Conservation (phyloP, 1,140 invertebrate species). For the Polypedilum vanderplanki region DNA sequence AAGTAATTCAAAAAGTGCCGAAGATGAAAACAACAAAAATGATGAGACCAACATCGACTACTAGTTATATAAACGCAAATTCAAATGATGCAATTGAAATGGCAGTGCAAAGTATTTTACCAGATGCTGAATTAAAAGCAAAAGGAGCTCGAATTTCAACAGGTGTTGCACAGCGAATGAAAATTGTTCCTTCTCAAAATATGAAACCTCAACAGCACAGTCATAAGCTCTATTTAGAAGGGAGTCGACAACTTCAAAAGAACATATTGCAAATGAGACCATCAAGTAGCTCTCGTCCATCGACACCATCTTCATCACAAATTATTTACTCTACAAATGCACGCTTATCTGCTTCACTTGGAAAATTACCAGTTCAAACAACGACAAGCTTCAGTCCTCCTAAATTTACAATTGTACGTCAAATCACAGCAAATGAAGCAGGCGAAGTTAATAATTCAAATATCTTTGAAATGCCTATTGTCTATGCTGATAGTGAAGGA, state of each 20-base stretch:
- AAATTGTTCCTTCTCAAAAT: conserved; percentile 1
- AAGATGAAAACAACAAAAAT: conserved; percentile 45
- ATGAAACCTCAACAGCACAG: background rate
- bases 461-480: conserved; percentile 58
- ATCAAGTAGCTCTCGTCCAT: background rate
- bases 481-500: conserved; percentile 56
- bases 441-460: conserved; percentile 43
- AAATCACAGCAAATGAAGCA: conserved; percentile 40
- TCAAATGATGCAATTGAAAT: conserved; percentile 38
- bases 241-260: background rate
- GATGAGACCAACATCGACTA: conserved; percentile 35
- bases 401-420: conserved; percentile 45
- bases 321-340: conserved; percentile 36
- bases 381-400: conserved; percentile 36
- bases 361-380: conserved; percentile 22
- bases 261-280: background rate
- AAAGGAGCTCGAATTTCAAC: background rate
- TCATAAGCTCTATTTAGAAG: too few species aligned
- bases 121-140: background rate
- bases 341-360: conserved; percentile 35
- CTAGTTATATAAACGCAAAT: conserved; percentile 31
- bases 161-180: background rate
- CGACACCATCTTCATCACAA: conserved; percentile 37
- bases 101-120: conserved; percentile 40
- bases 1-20: conserved; percentile 39